Evolutionary conservation across 2,797 vertebrate genomes (phyloP).

Genomic region (Cossypha caffra): DNA sequence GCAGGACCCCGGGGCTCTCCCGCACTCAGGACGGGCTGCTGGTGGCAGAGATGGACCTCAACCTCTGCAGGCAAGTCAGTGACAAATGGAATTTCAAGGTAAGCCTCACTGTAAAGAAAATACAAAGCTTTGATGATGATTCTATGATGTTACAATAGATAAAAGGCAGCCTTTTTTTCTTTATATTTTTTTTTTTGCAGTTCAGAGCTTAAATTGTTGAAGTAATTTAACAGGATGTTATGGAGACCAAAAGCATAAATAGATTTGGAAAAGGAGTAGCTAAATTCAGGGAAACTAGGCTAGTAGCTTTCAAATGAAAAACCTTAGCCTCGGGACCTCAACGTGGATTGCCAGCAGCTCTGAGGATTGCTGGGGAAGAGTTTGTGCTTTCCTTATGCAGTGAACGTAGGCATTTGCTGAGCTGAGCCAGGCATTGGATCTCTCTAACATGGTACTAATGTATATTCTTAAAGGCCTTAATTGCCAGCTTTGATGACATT

Average conservation of each 20-base stretch:
- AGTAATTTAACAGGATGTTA: background rate
- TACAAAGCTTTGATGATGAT: background rate
- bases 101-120: background rate
- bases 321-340: background rate
- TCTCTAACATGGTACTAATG: background rate
- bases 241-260: background rate
- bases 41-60: conserved; percentile 90
- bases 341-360: background rate
- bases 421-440: background rate
- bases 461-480: background rate
- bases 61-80: conserved; percentile 90
- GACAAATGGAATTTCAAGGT: conserved; percentile 98
- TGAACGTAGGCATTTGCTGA: background rate
- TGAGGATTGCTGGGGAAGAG: background rate
- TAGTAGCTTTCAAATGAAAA: background rate
- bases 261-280: background rate
- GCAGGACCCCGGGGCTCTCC: conserved; percentile 90
- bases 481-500: background rate
- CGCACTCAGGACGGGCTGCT: conserved; percentile 88
- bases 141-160: background rate
- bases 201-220: background rate
- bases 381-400: background rate
- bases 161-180: background rate
- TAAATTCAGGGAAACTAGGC: background rate
- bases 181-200: background rate